Conservation (phyloP, 2,797 vertebrate genomes). For the Malurus leucopterus region DNA sequence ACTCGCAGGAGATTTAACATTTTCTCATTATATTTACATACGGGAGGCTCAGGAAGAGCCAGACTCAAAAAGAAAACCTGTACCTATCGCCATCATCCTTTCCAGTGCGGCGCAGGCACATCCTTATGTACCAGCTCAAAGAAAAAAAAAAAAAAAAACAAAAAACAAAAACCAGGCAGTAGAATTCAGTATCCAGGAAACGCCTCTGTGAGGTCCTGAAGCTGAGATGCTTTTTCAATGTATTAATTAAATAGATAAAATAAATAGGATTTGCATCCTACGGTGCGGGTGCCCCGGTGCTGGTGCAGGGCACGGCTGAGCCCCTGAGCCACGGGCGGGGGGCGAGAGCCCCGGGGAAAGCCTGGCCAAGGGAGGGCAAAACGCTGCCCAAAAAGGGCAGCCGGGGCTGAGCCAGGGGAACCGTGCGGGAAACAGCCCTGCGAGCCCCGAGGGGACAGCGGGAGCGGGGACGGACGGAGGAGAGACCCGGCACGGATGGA, state of each 20-base stretch:
- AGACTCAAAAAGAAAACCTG: neutral
- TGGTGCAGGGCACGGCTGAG: neutral
- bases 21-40: neutral
- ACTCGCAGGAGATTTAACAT: neutral
- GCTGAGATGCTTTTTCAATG: neutral
- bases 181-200: neutral
- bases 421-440: neutral
- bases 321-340: neutral
- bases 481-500: neutral
- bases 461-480: neutral
- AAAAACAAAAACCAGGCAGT: too few relatives aligned
- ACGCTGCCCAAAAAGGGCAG: neutral
- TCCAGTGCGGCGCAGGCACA: too few relatives aligned
- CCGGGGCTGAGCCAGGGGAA: neutral
- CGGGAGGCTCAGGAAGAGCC: neutral
- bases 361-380: neutral
- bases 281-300: accelerated
- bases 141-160: accelerated
- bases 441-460: neutral
- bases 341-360: neutral
- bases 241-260: neutral
- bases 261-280: neutral
- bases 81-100: accelerated
- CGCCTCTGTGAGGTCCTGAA: neutral
- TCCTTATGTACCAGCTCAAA: accelerated